These are phyloP conservation scores for Cylindroiulus punctatus DNA, from an alignment of 2,888 invertebrate species.

Conservation along the genomic window DNA sequence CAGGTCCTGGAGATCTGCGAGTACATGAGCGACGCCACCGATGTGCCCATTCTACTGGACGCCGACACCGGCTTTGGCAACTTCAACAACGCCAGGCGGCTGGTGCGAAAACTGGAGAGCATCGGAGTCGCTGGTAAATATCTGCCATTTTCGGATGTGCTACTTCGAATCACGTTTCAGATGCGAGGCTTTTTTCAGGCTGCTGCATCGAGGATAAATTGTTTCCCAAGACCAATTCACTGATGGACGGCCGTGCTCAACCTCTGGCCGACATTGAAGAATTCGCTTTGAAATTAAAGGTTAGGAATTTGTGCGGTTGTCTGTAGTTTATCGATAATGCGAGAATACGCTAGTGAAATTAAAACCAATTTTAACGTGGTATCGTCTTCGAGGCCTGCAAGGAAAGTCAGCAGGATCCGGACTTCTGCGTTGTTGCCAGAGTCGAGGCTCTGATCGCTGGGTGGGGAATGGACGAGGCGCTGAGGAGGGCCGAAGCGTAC, in stretches of 20 bases:
- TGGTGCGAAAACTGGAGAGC: slow-evolving; percentile 67
- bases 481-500: slow-evolving; percentile 63
- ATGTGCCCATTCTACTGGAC: slow-evolving; percentile 67
- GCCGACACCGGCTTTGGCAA: slow-evolving; percentile 69
- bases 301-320: slow-evolving; percentile 55
- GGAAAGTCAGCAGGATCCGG: slow-evolving; percentile 66
- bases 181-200: slow-evolving; percentile 61
- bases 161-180: too few relatives aligned
- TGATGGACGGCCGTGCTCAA: slow-evolving; percentile 66
- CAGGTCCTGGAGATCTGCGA: slow-evolving; percentile 67
- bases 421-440: slow-evolving; percentile 68
- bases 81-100: slow-evolving; percentile 67
- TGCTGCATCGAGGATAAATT: slow-evolving; percentile 68
- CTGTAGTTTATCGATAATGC: background rate
- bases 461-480: slow-evolving; percentile 63
- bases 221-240: slow-evolving; percentile 68
- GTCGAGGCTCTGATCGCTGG: slow-evolving; percentile 66
- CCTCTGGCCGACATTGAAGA: slow-evolving; percentile 67
- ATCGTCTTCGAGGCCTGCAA: slow-evolving; percentile 65
- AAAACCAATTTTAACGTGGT: background rate
- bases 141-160: background rate
- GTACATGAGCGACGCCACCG: slow-evolving; percentile 67
- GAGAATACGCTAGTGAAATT: background rate
- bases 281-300: slow-evolving; percentile 68
- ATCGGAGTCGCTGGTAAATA: slow-evolving; percentile 66